Percentiles rank a stretch among this genome's conserved stretches.
Conservation (phyloP, 2,888 invertebrate species). For the Eurois occulta region DNA sequence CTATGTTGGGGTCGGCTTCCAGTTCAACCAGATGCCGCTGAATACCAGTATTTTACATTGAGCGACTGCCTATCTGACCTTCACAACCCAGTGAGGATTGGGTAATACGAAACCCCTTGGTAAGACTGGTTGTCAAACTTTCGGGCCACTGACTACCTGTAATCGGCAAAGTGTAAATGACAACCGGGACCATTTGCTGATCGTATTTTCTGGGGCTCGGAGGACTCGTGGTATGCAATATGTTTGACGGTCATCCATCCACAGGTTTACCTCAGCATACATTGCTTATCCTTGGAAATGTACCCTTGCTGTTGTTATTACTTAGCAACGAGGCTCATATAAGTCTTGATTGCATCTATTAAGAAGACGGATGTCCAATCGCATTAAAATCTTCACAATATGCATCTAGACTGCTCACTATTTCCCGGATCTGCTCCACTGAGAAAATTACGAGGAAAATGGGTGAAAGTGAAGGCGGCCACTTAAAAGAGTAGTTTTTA, state of each 20-base stretch:
- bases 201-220: neutral
- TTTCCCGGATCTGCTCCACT: constrained; percentile 31
- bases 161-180: neutral
- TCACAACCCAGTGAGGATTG: neutral
- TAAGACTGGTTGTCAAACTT: neutral
- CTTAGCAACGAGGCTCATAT: neutral
- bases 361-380: neutral
- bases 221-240: neutral
- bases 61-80: neutral
- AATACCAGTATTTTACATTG: neutral
- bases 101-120: neutral
- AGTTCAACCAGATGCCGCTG: neutral
- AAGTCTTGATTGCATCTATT: neutral
- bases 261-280: neutral
- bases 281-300: neutral
- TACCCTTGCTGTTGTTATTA: neutral
- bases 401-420: constrained; percentile 17
- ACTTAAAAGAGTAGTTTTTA: constrained; percentile 47
- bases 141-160: neutral
- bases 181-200: neutral
- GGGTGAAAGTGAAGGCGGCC: constrained; percentile 58
- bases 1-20: neutral
- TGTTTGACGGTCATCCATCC: neutral
- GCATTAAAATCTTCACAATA: constrained; percentile 9
- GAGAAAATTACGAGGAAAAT: constrained; percentile 41